Conservation (phyloP, 2,888 invertebrate species). For the Horisme vitalbata region DNA sequence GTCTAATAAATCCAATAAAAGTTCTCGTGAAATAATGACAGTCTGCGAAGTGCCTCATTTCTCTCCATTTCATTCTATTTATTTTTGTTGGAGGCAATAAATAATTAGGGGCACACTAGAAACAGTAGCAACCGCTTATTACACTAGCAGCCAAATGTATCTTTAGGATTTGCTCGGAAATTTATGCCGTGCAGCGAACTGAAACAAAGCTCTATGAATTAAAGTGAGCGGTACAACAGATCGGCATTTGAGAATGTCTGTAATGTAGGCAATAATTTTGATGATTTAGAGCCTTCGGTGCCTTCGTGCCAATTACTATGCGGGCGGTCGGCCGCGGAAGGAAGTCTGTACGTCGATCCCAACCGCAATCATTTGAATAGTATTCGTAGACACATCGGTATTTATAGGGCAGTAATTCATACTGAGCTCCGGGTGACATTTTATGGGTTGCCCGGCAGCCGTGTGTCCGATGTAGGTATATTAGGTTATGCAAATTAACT, state of each 20-base stretch:
- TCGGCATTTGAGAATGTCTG: constrained; percentile 61
- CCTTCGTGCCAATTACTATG: constrained; percentile 75
- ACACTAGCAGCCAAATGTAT: constrained; percentile 46
- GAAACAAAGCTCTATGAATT: constrained; percentile 65
- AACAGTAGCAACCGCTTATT: constrained; percentile 36
- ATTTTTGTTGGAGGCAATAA: constrained; percentile 28
- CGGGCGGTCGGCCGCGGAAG: constrained; percentile 73
- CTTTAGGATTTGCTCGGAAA: constrained; percentile 51
- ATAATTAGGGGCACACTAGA: constrained; percentile 22
- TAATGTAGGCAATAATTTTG: constrained; percentile 79
- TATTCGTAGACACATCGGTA: constrained; percentile 65
- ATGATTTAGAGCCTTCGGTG: constrained; percentile 71
- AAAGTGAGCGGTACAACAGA: constrained; percentile 67
- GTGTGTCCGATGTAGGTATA: constrained; percentile 59
- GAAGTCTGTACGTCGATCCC: constrained; percentile 76
- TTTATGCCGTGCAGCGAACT: constrained; percentile 52
- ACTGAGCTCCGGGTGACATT: constrained; percentile 62
- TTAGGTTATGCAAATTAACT: constrained; percentile 60
- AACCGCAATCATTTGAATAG: constrained; percentile 78
- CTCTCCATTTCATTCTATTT: constrained; percentile 26
- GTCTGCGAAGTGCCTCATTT: constrained; percentile 20
- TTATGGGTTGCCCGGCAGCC: constrained; percentile 56
- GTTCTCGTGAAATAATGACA: constrained; percentile 20
- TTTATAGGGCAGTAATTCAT: constrained; percentile 75
- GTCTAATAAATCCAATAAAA: constrained; percentile 18